These are phyloP conservation scores for Lerema accius DNA, from an alignment of 1,140 invertebrate species.

Conservation along the genomic window DNA sequence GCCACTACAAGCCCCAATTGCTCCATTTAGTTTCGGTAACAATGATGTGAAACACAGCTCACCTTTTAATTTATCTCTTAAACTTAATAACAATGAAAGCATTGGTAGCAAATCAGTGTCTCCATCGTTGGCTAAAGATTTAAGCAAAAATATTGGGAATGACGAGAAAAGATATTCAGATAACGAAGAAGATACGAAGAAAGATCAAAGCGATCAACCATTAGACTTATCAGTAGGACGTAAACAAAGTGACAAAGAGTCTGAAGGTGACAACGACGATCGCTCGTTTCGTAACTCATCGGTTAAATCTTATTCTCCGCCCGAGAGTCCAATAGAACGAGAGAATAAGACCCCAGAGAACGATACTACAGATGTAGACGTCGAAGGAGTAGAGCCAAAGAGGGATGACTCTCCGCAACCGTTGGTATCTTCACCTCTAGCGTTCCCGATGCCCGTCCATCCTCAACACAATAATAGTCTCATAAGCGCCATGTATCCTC, in stretches of 20 bases:
- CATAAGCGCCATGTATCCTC: conserved; percentile 87
- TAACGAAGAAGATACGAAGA: conserved; percentile 62
- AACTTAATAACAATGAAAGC: conserved; percentile 63
- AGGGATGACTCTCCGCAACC: conserved; percentile 86
- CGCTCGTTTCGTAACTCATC: conserved; percentile 72
- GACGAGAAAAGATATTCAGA: conserved; percentile 66
- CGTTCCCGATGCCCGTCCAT: conserved; percentile 90
- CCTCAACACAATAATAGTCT: conserved; percentile 84
- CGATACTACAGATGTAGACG: conserved; percentile 80
- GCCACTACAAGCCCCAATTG: conserved; percentile 74
- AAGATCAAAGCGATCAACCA: conserved; percentile 85
- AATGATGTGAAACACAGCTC: conserved; percentile 68
- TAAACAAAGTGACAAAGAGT: conserved; percentile 77
- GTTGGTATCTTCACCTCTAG: conserved; percentile 84
- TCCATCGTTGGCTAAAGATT: conserved; percentile 70
- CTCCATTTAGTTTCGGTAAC: conserved; percentile 67
- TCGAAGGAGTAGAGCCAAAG: conserved; percentile 82
- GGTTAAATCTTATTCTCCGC: conserved; percentile 75
- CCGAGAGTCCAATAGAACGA: conserved; percentile 68
- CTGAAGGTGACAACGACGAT: conserved; percentile 70
- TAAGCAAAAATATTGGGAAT: conserved; percentile 56
- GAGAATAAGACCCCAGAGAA: conserved; percentile 78
- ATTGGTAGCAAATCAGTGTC: conserved; percentile 54
- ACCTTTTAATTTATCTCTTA: conserved; percentile 67
- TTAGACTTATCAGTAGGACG: conserved; percentile 88